Conservation (phyloP, 2,797 vertebrate species). For the Bradypodion pumilum region DNA sequence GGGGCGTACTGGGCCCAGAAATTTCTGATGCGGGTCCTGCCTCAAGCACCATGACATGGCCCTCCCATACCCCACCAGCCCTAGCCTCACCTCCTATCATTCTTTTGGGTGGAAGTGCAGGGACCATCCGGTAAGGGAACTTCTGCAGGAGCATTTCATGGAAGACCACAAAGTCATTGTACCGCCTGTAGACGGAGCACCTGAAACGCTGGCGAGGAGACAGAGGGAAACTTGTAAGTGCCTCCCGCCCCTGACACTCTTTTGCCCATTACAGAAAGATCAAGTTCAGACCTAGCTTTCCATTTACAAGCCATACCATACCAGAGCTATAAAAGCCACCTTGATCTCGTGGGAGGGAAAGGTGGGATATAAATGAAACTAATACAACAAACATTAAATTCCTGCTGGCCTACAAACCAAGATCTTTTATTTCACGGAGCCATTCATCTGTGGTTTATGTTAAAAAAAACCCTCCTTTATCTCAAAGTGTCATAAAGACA, state of each 20-base stretch:
- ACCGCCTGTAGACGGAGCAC: conserved; percentile 90
- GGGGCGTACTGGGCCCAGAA: too few species aligned
- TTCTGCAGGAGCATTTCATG: conserved; percentile 93
- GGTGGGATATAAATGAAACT: too few species aligned
- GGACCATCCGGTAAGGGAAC: conserved; percentile 93
- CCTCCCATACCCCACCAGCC: background rate
- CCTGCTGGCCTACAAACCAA: background rate
- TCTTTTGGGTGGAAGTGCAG: conserved; percentile 92
- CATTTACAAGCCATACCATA: background rate
- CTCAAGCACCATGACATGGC: accelerated
- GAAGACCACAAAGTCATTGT: conserved; percentile 96
- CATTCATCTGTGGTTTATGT: too few species aligned
- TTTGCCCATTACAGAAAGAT: too few species aligned
- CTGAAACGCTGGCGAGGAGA: conserved; percentile 81
- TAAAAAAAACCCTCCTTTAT: too few species aligned
- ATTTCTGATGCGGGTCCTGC: too few species aligned
- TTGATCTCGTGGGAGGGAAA: background rate
- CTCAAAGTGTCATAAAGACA: too few species aligned
- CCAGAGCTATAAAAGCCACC: background rate
- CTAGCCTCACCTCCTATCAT: conserved; percentile 88
- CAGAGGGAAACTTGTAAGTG: accelerated
- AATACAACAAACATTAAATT: background rate
- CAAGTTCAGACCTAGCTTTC: background rate
- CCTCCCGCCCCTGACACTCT: background rate
- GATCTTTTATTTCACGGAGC: background rate